These are phyloP conservation scores for Drepana falcataria DNA, from an alignment of 2,888 invertebrate species.

Conservation along the genomic window DNA sequence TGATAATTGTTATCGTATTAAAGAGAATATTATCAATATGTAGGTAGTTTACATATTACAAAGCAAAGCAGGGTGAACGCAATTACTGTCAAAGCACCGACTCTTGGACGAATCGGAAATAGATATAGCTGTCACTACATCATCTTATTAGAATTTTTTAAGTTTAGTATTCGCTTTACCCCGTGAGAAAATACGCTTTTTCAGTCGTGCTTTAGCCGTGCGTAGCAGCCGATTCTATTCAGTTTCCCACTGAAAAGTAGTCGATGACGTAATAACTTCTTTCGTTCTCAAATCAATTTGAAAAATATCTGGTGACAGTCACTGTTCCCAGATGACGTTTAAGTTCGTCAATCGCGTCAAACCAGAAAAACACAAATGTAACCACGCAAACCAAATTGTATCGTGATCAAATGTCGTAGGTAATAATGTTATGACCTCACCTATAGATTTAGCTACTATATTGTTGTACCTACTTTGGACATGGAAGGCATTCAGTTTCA, in stretches of 20 bases:
- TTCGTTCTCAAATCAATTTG: background rate
- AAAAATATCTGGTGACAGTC: background rate
- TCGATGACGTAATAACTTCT: background rate
- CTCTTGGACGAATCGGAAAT: no score
- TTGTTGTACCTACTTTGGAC: conserved; percentile 28
- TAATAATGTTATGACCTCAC: conserved; percentile 13
- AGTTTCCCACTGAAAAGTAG: no score
- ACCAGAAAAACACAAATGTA: background rate
- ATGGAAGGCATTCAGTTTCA: conserved; percentile 32
- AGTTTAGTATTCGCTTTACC: no score
- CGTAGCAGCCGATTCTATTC: no score
- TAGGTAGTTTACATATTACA: conserved; percentile 3
- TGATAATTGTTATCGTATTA: conserved; percentile 69
- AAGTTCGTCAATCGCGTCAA: background rate
- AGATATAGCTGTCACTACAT: no score
- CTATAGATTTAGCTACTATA: conserved; percentile 17
- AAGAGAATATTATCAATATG: conserved; percentile 38
- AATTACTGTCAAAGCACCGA: no score
- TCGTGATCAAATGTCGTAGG: background rate
- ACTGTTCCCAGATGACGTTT: background rate
- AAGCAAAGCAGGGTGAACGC: background rate
- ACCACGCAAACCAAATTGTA: background rate
- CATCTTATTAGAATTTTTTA: no score
- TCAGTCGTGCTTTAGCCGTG: no score
- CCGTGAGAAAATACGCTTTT: background rate